Percentiles rank a stretch among this genome's conserved stretches.
Conservation (phyloP, 1,140 invertebrate genomes). For the Dendroctonus valens region DNA sequence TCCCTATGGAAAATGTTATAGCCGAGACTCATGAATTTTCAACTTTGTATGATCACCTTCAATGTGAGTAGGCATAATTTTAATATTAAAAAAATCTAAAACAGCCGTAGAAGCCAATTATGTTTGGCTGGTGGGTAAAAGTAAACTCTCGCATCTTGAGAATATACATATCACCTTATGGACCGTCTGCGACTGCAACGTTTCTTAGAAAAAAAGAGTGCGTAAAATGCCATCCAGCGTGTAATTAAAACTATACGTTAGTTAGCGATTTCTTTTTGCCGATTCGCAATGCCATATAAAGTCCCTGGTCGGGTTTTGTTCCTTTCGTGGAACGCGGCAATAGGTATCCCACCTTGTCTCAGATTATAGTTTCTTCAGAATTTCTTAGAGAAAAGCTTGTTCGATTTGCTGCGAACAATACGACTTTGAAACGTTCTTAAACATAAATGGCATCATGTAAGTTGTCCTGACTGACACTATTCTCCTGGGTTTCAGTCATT, state of each 20-base stretch:
- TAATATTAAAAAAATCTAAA: too few species aligned
- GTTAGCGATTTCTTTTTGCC: slow-evolving; percentile 27
- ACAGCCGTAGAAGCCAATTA: too few species aligned
- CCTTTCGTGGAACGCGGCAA: slow-evolving; percentile 21
- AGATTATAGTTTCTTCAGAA: slow-evolving; percentile 22
- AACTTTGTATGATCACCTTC: too few species aligned
- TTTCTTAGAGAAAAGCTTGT: slow-evolving; percentile 3
- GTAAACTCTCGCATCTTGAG: too few species aligned
- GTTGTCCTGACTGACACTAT: too few species aligned
- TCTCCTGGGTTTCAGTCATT: too few species aligned
- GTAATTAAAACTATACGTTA: slow-evolving; percentile 28
- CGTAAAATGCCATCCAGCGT: slow-evolving; percentile 10
- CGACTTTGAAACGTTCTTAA: background rate
- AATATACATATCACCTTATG: too few species aligned
- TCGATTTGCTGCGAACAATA: slow-evolving; percentile 4
- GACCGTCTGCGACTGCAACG: background rate
- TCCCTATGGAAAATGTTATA: too few species aligned
- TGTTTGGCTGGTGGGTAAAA: too few species aligned
- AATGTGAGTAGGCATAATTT: too few species aligned
- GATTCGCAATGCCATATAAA: slow-evolving; percentile 27
- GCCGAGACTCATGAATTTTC: too few species aligned
- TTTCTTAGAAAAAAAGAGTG: slow-evolving; percentile 21
- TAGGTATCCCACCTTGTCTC: slow-evolving; percentile 10
- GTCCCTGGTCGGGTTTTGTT: slow-evolving; percentile 22
- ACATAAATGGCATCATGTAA: too few species aligned